A percentile compares a stretch with the other conserved stretches of the same genome.
Conservation (phyloP, 2,797 vertebrate species). For the Pelochelys cantorii region DNA sequence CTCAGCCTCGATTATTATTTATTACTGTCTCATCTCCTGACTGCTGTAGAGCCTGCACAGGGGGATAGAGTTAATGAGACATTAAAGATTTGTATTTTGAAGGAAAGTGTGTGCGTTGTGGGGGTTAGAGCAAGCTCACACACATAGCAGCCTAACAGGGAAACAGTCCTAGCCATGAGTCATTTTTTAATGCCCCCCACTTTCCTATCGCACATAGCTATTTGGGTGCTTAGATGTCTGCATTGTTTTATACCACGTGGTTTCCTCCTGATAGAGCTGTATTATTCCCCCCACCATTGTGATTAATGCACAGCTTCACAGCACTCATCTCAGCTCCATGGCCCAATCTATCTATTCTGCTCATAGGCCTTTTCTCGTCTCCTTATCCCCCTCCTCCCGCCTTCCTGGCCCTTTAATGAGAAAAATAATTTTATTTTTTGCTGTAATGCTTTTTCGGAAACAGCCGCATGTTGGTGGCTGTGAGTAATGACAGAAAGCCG, state of each 20-base stretch:
- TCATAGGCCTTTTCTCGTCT: rapidly evolving
- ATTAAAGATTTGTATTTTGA: rapidly evolving
- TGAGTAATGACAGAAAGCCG: background rate
- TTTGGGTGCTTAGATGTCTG: background rate
- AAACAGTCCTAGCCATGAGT: rapidly evolving
- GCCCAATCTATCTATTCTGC: conserved; percentile 38
- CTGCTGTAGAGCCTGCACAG: rapidly evolving
- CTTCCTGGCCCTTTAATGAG: background rate
- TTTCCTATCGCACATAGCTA: background rate
- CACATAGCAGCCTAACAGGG: rapidly evolving
- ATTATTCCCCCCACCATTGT: rapidly evolving
- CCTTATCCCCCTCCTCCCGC: background rate
- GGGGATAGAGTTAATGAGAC: background rate
- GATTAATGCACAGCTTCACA: conserved; percentile 19
- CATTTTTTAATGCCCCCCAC: rapidly evolving
- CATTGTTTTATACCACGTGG: rapidly evolving
- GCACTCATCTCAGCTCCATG: background rate
- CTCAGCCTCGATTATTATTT: background rate
- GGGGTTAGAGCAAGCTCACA: background rate
- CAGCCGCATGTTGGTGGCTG: rapidly evolving
- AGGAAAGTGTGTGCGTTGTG: background rate
- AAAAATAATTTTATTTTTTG: background rate
- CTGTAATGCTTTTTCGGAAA: background rate
- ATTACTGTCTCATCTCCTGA: rapidly evolving
- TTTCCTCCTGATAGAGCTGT: conserved; percentile 21